A percentile compares a stretch with the other conserved stretches of the same genome.
Conservation (phyloP, 2,888 invertebrate species). For the Automeris io region DNA sequence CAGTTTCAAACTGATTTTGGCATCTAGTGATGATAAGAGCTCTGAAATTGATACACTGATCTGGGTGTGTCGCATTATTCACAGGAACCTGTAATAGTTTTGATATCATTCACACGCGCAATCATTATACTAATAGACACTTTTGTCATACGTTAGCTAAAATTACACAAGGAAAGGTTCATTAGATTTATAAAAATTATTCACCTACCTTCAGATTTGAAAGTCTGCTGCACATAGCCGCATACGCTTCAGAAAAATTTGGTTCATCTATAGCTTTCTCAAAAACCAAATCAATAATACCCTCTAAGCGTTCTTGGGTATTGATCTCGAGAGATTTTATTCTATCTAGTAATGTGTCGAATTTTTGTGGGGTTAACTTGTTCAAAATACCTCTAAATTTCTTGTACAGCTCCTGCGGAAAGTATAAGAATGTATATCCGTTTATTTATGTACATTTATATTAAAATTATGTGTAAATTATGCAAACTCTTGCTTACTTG, state of each 20-base stretch:
- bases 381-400: slow-evolving; percentile 93
- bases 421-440: background rate
- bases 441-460: background rate
- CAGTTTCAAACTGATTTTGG: slow-evolving; percentile 92
- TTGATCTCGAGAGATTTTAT: slow-evolving; percentile 87
- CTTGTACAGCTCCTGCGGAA: slow-evolving; percentile 82
- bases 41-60: slow-evolving; percentile 80
- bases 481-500: slow-evolving; percentile 53
- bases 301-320: slow-evolving; percentile 85
- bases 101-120: slow-evolving; percentile 3
- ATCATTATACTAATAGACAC: too few species aligned
- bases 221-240: slow-evolving; percentile 88
- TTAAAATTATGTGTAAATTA: background rate
- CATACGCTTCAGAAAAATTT: slow-evolving; percentile 94
- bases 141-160: too few species aligned
- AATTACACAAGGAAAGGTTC: too few species aligned
- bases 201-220: slow-evolving; percentile 79
- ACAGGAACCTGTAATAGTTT: slow-evolving; percentile 50
- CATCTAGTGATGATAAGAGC: slow-evolving; percentile 89
- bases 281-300: slow-evolving; percentile 93
- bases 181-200: too few species aligned
- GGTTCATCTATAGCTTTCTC: slow-evolving; percentile 98
- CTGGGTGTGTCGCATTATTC: slow-evolving; percentile 44
- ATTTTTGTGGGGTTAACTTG: slow-evolving; percentile 96
- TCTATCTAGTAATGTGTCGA: slow-evolving; percentile 87